A percentile compares a stretch with the other conserved stretches of the same genome.
phyloP scores from a whole-genome alignment of 2,797 vertebrate species.

The Rhadinocentrus ornatus region DNA sequence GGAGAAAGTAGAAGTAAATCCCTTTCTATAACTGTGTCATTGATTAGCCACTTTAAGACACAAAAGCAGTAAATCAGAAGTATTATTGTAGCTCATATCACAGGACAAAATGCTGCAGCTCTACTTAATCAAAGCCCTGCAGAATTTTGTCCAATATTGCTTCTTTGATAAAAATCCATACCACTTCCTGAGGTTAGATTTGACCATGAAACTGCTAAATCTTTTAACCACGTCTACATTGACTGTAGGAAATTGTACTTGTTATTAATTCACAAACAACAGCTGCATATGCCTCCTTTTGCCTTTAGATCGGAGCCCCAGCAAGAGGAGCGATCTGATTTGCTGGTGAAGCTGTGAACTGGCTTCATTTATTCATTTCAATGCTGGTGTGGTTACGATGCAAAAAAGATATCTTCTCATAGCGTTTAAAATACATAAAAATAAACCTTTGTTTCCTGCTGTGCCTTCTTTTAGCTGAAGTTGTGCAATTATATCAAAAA shows the following conservation, averaged over 20 bases:
- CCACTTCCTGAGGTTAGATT: neutral
- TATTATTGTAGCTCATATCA: neutral
- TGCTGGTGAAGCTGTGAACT: neutral
- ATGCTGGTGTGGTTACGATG: neutral
- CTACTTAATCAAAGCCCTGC: neutral
- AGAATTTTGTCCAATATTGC: neutral
- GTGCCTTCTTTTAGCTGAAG: neutral
- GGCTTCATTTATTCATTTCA: neutral
- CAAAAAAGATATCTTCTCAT: neutral
- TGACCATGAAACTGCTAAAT: neutral
- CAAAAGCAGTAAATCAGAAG: neutral
- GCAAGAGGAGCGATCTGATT: neutral
- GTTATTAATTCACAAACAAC: no score
- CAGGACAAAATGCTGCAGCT: neutral
- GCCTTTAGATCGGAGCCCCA: neutral
- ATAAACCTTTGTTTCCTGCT: neutral
- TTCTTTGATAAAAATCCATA: no score
- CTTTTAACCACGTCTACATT: neutral
- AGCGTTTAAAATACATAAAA: neutral
- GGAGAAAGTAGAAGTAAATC: neutral
- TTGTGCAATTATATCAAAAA: neutral
- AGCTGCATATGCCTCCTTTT: no score
- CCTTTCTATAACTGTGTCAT: neutral
- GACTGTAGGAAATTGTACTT: neutral
- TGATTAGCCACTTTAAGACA: neutral